Evolutionary conservation across 2,113 vertebrate genomes (phyloP).

Genomic region (Tiliqua scincoides): DNA sequence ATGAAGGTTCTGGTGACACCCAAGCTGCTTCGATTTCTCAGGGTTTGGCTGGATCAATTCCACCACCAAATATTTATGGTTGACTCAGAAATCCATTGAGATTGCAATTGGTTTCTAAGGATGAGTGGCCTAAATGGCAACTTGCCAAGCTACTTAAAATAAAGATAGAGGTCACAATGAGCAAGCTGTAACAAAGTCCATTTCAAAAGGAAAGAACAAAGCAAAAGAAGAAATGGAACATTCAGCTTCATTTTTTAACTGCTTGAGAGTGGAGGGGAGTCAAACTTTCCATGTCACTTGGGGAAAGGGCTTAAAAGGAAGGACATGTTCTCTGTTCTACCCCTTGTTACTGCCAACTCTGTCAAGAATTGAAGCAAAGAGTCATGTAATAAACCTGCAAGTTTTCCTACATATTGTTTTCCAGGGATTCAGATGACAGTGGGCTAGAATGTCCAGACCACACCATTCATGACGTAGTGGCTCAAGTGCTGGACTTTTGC

Average conservation of each 20-base stretch:
- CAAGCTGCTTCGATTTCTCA: conserved; percentile 40
- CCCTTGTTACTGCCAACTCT: neutral
- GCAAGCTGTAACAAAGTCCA: neutral
- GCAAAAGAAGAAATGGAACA: neutral
- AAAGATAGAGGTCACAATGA: neutral
- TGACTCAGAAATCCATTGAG: conserved; percentile 41
- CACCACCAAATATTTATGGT: conserved; percentile 46
- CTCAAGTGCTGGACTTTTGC: no score
- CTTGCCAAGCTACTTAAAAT: conserved; percentile 40
- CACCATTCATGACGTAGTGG: no score
- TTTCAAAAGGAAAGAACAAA: neutral
- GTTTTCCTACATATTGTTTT: neutral
- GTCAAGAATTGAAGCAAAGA: neutral
- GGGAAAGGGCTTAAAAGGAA: neutral
- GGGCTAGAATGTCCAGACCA: no score
- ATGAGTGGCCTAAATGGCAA: conserved; percentile 31
- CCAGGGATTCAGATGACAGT: neutral
- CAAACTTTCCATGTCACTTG: neutral
- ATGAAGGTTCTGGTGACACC: conserved; percentile 7
- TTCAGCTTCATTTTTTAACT: neutral
- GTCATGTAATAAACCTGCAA: neutral
- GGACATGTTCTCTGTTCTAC: neutral
- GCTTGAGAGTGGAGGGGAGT: neutral
- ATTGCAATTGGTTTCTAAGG: conserved; percentile 49
- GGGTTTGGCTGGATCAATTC: conserved; percentile 17